Percentiles rank a stretch among this genome's conserved stretches.
Evolutionary conservation across 2,113 vertebrate genomes (phyloP).

Genomic region (Charina bottae): DNA sequence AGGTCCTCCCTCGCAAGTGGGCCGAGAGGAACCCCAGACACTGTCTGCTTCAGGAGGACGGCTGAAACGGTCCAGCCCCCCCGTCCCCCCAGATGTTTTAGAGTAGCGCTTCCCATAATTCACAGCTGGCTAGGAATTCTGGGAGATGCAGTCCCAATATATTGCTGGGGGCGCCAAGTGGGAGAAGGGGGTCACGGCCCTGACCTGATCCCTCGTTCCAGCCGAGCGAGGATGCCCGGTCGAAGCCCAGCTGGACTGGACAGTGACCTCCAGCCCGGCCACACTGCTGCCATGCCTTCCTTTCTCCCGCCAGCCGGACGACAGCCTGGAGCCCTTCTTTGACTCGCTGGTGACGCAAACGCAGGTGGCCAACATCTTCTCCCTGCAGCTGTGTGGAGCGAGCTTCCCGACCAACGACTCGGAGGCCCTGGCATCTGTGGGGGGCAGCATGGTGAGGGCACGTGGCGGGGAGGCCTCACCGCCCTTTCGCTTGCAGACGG

Average conservation of each 20-base stretch:
- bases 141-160: background rate
- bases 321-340: conserved; percentile 94
- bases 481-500: background rate
- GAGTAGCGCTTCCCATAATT: background rate
- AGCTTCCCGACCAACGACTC: conserved; percentile 90
- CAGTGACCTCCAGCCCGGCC: background rate
- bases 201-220: background rate
- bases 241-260: background rate
- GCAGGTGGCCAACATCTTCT: conserved; percentile 90
- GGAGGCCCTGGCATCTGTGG: conserved; percentile 85
- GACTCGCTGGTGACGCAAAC: conserved; percentile 96
- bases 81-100: background rate
- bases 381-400: conserved; percentile 92
- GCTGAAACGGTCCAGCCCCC: background rate
- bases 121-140: background rate
- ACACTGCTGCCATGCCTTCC: background rate
- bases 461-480: background rate
- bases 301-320: conserved; percentile 81
- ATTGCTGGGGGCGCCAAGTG: background rate
- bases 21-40: background rate
- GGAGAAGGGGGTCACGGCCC: background rate
- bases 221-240: background rate
- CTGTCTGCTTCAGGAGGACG: background rate
- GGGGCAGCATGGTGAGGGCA: conserved; percentile 93
- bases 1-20: background rate